These are phyloP conservation scores for Chloropsis hardwickii DNA, from an alignment of 2,113 vertebrate species.

Conservation along the genomic window DNA sequence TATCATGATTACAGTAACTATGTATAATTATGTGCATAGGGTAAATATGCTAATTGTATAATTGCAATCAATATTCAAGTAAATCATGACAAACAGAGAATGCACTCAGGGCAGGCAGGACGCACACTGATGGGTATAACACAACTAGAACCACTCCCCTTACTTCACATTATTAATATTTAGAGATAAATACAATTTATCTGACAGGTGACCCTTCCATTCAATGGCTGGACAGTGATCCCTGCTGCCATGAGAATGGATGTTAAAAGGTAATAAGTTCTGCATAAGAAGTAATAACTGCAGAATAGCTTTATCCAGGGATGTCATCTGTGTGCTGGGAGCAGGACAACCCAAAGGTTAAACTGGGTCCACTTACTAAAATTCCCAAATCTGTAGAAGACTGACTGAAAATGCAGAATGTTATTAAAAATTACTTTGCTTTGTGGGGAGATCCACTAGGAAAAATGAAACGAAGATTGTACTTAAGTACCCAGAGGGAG, in stretches of 20 bases:
- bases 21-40: constrained; percentile 31
- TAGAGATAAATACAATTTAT: neutral
- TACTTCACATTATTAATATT: neutral
- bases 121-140: neutral
- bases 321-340: neutral
- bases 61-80: constrained; percentile 9
- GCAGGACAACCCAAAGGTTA: neutral
- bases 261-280: neutral
- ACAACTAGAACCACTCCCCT: neutral
- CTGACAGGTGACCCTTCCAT: neutral
- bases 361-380: neutral
- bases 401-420: neutral
- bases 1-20: constrained; percentile 40
- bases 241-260: neutral
- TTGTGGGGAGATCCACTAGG: neutral
- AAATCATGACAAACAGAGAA: neutral
- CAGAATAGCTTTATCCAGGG: neutral
- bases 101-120: neutral
- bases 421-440: neutral
- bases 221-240: neutral
- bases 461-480: neutral
- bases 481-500: neutral
- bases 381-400: neutral
- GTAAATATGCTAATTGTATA: constrained; percentile 63
- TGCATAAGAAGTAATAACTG: neutral